Percentiles rank a stretch among this genome's conserved stretches.
Evolutionary conservation across 2,888 invertebrate species (phyloP).

Genomic region (Deilephila elpenor): DNA sequence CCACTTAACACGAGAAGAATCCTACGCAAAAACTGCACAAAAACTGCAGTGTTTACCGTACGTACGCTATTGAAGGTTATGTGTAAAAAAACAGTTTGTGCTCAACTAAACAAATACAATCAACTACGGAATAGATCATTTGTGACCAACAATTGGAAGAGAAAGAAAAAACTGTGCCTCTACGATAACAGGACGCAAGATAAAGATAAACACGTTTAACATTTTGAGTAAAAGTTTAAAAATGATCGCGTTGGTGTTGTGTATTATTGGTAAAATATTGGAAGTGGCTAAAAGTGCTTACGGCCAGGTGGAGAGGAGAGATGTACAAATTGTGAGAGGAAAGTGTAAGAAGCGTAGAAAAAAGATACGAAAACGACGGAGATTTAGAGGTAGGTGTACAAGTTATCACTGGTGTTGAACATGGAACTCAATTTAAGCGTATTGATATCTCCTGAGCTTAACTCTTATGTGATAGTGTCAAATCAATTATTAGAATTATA

Average conservation of each 20-base stretch:
- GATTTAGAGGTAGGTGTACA: slow-evolving; percentile 24
- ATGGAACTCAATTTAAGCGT: background rate
- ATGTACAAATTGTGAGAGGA: background rate
- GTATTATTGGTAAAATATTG: slow-evolving; percentile 65
- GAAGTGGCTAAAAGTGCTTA: slow-evolving; percentile 55
- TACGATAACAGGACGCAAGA: slow-evolving; percentile 44
- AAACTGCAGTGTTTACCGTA: slow-evolving; percentile 51
- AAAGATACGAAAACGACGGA: slow-evolving; percentile 8
- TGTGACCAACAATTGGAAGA: slow-evolving; percentile 57
- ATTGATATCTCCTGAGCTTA: background rate
- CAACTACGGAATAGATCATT: slow-evolving; percentile 44
- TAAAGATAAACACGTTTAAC: slow-evolving; percentile 44
- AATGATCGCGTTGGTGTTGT: slow-evolving; percentile 74
- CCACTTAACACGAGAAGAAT: slow-evolving; percentile 42
- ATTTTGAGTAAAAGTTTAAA: slow-evolving; percentile 42
- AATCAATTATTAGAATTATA: no score
- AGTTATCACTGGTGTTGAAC: background rate
- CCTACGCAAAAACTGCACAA: slow-evolving; percentile 42
- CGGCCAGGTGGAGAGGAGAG: slow-evolving; percentile 17
- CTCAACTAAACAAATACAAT: slow-evolving; percentile 38
- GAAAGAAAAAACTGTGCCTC: slow-evolving; percentile 56
- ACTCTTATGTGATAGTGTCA: background rate
- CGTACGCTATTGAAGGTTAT: slow-evolving; percentile 50
- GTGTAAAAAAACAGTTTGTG: slow-evolving; percentile 47
- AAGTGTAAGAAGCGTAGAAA: slow-evolving; percentile 24